phyloP scores from a whole-genome alignment of 2,113 vertebrate genomes.

The Larimichthys crocea region DNA sequence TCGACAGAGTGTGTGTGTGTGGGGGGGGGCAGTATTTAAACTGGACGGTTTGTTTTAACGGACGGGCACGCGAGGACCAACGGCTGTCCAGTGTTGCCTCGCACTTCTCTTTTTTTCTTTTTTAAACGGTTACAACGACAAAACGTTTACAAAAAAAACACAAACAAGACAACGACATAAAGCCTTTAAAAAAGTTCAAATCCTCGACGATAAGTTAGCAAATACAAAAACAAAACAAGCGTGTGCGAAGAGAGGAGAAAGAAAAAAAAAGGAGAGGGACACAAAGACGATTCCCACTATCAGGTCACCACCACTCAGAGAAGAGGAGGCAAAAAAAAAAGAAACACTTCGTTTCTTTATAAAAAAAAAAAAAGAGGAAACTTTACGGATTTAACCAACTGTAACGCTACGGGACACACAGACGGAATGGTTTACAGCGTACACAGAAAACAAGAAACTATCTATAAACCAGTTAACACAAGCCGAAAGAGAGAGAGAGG shows the following conservation, averaged over 20 bases:
- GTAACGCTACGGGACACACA: conserved; percentile 11
- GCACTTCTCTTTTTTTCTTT: conserved; percentile 30
- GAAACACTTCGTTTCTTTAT: conserved; percentile 63
- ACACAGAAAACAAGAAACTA: conserved; percentile 64
- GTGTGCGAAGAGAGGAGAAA: conserved; percentile 30
- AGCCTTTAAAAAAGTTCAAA: conserved; percentile 63
- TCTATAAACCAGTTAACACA: conserved; percentile 56
- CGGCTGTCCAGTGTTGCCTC: conserved; percentile 69
- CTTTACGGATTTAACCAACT: conserved; percentile 58
- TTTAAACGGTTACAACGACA: conserved; percentile 54
- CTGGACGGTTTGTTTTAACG: conserved; percentile 74
- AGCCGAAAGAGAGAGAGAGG: conserved; percentile 36
- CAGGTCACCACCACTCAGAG: conserved; percentile 75
- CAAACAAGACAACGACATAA: conserved; percentile 1
- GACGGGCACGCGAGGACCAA: conserved; percentile 77
- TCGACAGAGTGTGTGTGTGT: conserved; percentile 31
- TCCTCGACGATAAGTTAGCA: conserved; percentile 54
- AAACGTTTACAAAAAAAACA: not conserved
- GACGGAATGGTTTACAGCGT: conserved; percentile 29
- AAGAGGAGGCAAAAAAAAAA: conserved; percentile 46
- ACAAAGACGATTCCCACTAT: conserved; percentile 85
- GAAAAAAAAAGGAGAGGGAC: conserved; percentile 61
- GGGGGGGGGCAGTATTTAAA: conserved; percentile 72
- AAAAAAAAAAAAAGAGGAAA: conserved; percentile 38
- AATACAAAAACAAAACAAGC: conserved; percentile 27